phyloP scores from a whole-genome alignment of 1,140 invertebrate species.

The Heliothis subflexa region DNA sequence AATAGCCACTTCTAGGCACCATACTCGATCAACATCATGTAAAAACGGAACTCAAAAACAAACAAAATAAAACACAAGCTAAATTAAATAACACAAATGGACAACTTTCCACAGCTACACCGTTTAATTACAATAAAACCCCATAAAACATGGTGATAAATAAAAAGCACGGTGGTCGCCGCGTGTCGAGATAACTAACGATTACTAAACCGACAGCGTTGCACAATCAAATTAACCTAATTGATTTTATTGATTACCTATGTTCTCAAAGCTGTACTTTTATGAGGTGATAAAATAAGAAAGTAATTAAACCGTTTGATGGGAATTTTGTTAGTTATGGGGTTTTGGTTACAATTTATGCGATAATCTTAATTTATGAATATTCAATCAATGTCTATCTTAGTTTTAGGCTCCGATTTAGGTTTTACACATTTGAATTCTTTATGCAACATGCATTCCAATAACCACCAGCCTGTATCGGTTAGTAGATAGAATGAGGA shows the following conservation, averaged over 20 bases:
- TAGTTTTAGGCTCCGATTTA: too few species aligned
- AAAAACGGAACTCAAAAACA: not conserved
- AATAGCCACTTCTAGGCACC: too few species aligned
- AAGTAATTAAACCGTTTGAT: conserved; percentile 11
- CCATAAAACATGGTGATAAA: conserved; percentile 10
- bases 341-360: not conserved
- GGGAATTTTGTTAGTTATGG: not conserved
- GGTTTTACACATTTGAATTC: too few species aligned
- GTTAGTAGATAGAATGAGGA: too few species aligned
- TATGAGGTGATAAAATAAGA: not conserved
- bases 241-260: conserved; percentile 37
- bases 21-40: not conserved
- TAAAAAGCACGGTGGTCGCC: conserved; percentile 8
- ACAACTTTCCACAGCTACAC: not conserved
- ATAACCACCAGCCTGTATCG: too few species aligned
- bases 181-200: conserved; percentile 5
- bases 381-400: not conserved
- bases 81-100: conserved; percentile 16
- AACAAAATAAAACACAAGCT: not conserved
- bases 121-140: conserved; percentile 21
- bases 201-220: not conserved
- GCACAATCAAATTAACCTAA: conserved; percentile 35
- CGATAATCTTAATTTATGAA: not conserved
- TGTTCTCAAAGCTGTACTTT: conserved; percentile 3
- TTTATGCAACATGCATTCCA: too few species aligned